phyloP scores from a whole-genome alignment of 2,797 vertebrate species.

The Loris lydekkerianus region DNA sequence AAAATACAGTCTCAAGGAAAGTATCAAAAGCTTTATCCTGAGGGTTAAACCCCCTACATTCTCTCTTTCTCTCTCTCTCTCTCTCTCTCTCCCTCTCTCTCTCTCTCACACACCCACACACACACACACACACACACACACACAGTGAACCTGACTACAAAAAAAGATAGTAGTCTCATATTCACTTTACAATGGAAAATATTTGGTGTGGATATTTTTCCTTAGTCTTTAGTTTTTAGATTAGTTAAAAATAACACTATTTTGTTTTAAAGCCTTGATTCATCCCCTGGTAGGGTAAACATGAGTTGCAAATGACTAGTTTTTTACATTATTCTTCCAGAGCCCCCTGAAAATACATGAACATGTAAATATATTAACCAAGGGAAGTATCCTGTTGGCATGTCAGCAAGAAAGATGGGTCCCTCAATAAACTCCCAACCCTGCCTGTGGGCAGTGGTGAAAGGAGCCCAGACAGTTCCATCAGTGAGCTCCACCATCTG shows the following conservation, averaged over 20 bases:
- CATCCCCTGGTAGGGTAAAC: background rate
- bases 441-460: background rate
- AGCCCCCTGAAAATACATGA: background rate
- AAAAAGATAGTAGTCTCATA: background rate
- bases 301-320: background rate
- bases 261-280: background rate
- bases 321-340: constrained; percentile 48
- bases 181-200: constrained; percentile 30
- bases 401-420: background rate
- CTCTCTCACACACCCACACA: too few relatives aligned
- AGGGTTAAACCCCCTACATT: background rate
- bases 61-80: too few relatives aligned
- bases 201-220: background rate
- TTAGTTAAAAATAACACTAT: background rate
- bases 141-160: background rate
- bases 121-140: background rate
- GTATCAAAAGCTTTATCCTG: background rate
- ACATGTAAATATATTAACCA: background rate
- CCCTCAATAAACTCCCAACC: background rate
- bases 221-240: constrained; percentile 9
- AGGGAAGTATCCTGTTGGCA: background rate
- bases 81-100: too few relatives aligned
- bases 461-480: background rate
- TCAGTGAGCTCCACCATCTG: background rate
- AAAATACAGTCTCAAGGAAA: background rate